Evolutionary conservation across 2,888 invertebrate genomes (phyloP).

Genomic region (Andrena camellia): DNA sequence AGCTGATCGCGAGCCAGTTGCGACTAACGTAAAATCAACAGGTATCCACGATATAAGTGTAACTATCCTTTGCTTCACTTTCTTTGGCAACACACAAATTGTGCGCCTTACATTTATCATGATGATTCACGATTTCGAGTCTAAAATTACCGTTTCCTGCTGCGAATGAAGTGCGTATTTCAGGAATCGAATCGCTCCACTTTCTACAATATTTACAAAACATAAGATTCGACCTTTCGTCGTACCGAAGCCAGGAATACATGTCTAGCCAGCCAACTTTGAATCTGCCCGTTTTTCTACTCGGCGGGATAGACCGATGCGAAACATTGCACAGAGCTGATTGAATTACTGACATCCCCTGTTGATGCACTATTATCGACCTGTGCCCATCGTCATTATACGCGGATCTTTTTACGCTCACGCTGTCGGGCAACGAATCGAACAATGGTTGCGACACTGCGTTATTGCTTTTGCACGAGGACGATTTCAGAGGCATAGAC

Average conservation of each 20-base stretch:
- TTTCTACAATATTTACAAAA: conserved; percentile 91
- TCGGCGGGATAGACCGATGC: conserved; percentile 67
- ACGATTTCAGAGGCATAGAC: conserved; percentile 33
- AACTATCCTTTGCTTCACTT: conserved; percentile 68
- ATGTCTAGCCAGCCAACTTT: conserved; percentile 89
- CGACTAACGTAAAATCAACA: conserved; percentile 42
- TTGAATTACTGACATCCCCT: conserved; percentile 82
- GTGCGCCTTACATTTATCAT: conserved; percentile 92
- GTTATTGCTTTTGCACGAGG: conserved; percentile 44
- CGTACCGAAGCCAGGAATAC: conserved; percentile 91
- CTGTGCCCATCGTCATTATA: conserved; percentile 37
- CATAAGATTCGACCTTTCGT: conserved; percentile 89
- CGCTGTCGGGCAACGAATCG: conserved; percentile 48
- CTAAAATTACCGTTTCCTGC: conserved; percentile 92
- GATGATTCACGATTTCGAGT: conserved; percentile 92
- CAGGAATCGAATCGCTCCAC: conserved; percentile 90
- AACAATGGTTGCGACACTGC: conserved; percentile 28
- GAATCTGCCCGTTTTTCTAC: conserved; percentile 89
- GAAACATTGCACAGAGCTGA: conserved; percentile 68
- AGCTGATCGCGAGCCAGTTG: conserved; percentile 33
- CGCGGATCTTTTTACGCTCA: conserved; percentile 37
- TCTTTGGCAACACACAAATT: conserved; percentile 88
- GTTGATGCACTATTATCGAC: conserved; percentile 60
- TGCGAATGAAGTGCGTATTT: conserved; percentile 92
- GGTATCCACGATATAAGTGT: conserved; percentile 53